A percentile compares a stretch with the other conserved stretches of the same genome.
phyloP scores from a whole-genome alignment of 2,888 invertebrate species.

The Cryptocephalus moraei region DNA sequence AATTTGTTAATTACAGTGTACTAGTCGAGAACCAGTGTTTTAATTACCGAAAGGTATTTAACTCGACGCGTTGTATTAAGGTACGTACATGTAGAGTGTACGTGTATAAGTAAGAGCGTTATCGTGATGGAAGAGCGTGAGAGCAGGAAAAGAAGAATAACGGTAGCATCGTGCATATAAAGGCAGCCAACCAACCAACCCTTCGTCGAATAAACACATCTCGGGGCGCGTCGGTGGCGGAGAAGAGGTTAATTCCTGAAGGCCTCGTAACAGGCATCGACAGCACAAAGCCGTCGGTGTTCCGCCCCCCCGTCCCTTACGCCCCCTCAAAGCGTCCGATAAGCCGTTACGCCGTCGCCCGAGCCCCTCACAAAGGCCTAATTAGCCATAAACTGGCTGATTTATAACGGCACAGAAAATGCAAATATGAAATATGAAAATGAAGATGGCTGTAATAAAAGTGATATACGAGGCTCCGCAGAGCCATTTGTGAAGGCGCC shows the following conservation, averaged over 20 bases:
- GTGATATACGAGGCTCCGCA: conserved; percentile 69
- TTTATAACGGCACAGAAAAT: conserved; percentile 52
- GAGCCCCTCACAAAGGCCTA: conserved; percentile 42
- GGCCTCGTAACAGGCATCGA: conserved; percentile 19
- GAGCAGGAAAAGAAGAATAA: conserved; percentile 3
- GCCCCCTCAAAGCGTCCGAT: conserved; percentile 32
- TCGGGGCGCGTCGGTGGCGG: conserved; percentile 4
- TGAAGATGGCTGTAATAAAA: conserved; percentile 62
- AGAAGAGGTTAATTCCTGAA: conserved; percentile 15
- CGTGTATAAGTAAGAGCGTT: no score
- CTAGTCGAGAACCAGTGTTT: no score
- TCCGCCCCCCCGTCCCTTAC: conserved; percentile 1
- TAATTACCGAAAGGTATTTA: no score
- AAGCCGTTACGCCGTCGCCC: conserved; percentile 40
- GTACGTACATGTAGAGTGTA: no score
- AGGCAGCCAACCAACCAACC: conserved; percentile 10
- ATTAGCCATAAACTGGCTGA: conserved; percentile 56
- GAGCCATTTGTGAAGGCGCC: conserved; percentile 63
- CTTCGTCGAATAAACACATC: conserved; percentile 9
- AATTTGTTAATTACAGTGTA: no score
- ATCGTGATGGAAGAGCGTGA: not conserved
- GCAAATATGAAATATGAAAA: conserved; percentile 52
- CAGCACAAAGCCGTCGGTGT: conserved; percentile 8
- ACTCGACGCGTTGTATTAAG: no score
- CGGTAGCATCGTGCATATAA: conserved; percentile 12